These are phyloP conservation scores for Ichneumon xanthorius DNA, from an alignment of 2,888 invertebrate species.

Conservation along the genomic window DNA sequence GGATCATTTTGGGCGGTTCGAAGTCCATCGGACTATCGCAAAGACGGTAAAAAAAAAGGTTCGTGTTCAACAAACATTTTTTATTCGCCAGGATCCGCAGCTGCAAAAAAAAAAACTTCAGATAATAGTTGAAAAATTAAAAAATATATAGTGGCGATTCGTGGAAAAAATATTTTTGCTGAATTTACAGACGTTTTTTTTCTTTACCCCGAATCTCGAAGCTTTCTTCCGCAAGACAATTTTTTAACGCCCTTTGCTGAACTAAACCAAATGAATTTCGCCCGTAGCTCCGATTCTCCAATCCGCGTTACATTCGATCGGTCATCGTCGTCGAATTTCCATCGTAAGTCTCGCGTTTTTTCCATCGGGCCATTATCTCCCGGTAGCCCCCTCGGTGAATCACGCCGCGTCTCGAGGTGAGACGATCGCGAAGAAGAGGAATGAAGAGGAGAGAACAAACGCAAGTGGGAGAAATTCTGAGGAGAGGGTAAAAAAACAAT, in stretches of 20 bases:
- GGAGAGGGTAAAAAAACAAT: neutral
- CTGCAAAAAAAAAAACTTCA: no score
- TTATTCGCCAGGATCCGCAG: no score
- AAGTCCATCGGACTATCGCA: neutral
- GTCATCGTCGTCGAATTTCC: neutral
- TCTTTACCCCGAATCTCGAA: no score
- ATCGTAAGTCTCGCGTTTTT: neutral
- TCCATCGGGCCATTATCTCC: neutral
- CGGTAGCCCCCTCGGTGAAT: neutral
- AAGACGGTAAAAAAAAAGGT: neutral
- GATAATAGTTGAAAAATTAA: neutral
- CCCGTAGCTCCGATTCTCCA: neutral
- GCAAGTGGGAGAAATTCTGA: neutral
- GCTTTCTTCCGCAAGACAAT: no score
- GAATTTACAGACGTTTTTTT: neutral
- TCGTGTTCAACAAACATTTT: neutral
- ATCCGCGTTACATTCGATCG: neutral
- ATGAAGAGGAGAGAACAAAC: neutral
- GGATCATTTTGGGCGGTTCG: neutral
- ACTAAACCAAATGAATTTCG: neutral
- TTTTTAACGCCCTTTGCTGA: no score
- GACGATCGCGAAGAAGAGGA: neutral
- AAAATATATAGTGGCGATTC: neutral
- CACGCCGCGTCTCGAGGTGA: slow-evolving; percentile 12
- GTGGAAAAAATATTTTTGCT: neutral